phyloP scores from a whole-genome alignment of 2,113 vertebrate species.

The Cyanoramphus novaezelandiae region DNA sequence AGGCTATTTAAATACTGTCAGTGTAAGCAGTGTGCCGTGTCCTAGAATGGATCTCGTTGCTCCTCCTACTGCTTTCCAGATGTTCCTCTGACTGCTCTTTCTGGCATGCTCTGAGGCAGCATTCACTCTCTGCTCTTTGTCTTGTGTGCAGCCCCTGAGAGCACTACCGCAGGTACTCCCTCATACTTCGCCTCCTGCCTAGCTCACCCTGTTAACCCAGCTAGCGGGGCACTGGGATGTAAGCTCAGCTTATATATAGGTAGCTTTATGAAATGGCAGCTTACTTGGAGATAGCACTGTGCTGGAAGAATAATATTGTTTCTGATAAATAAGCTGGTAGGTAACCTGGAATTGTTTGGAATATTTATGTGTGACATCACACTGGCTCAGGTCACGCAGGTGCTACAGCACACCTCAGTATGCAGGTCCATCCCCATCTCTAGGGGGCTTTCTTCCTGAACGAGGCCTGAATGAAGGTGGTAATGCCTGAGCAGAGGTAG shows the following conservation, averaged over 20 bases:
- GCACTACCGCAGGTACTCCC: neutral
- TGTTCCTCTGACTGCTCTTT: neutral
- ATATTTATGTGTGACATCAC: neutral
- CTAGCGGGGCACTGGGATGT: neutral
- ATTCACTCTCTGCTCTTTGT: neutral
- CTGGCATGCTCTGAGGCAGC: neutral
- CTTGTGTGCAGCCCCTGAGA: neutral
- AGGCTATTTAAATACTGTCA: neutral
- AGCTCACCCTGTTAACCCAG: neutral
- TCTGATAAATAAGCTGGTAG: neutral
- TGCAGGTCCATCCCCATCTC: neutral
- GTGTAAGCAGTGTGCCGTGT: neutral
- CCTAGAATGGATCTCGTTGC: neutral
- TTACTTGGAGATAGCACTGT: neutral
- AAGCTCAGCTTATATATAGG: neutral
- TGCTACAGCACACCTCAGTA: neutral
- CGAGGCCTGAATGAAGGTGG: neutral
- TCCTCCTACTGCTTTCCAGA: neutral
- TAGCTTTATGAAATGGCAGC: too few species aligned
- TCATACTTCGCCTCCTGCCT: neutral
- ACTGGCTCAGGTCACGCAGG: neutral
- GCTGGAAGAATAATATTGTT: neutral
- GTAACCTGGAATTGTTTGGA: neutral
- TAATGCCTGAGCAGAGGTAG: neutral
- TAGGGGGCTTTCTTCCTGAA: neutral